Conservation (phyloP, 2,888 invertebrate species). For the Orthonevra nobilis region DNA sequence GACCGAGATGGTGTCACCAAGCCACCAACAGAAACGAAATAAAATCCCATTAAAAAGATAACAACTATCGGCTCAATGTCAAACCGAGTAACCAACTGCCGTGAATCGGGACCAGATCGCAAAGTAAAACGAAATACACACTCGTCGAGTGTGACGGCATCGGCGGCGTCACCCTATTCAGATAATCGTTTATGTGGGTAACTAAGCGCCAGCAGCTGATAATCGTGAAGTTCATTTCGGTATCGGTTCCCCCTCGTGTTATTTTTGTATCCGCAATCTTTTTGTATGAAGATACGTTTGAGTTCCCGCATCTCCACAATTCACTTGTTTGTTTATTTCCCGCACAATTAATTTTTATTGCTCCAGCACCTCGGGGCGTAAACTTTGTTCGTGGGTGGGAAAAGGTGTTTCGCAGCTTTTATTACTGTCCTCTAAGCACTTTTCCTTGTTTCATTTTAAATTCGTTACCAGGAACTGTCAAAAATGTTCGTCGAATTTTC, state of each 20-base stretch:
- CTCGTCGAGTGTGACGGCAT: too few species aligned
- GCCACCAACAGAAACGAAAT: too few species aligned
- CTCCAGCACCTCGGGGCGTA: background rate
- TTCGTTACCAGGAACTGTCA: slow-evolving; percentile 11
- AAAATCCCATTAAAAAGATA: too few species aligned
- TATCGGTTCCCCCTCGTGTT: background rate
- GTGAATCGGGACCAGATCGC: too few species aligned
- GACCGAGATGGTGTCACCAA: too few species aligned
- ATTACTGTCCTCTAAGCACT: slow-evolving; percentile 5
- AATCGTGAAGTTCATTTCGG: slow-evolving; percentile 19
- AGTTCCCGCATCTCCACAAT: background rate
- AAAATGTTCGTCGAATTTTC: background rate
- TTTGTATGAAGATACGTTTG: background rate
- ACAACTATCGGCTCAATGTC: too few species aligned
- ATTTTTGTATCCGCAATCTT: slow-evolving; percentile 6
- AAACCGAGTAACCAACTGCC: too few species aligned
- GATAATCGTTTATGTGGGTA: slow-evolving; percentile 5
- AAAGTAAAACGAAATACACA: too few species aligned
- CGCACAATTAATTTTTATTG: slow-evolving; percentile 30
- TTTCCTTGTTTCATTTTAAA: slow-evolving; percentile 32
- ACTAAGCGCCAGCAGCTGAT: slow-evolving; percentile 22
- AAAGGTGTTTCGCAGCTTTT: slow-evolving; percentile 3
- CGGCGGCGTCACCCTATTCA: slow-evolving; percentile 7
- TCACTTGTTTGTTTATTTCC: background rate
- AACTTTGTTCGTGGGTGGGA: background rate